A percentile compares a stretch with the other conserved stretches of the same genome.
phyloP scores from a whole-genome alignment of 2,113 vertebrate genomes.

The Halichoeres trimaculatus region DNA sequence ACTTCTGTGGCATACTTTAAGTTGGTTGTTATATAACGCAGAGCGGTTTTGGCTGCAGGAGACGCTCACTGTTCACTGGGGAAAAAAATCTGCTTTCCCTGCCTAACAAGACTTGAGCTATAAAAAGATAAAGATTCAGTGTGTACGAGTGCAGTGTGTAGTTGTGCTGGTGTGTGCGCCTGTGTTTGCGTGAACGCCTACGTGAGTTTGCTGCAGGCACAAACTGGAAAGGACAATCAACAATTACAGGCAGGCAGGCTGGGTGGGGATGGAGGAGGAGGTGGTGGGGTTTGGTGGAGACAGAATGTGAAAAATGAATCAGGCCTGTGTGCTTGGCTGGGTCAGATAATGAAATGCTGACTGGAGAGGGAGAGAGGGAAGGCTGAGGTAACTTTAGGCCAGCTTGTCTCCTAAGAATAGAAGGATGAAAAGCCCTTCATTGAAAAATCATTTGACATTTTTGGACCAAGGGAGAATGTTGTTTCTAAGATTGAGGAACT shows the following conservation, averaged over 20 bases:
- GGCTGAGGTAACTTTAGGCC: slow-evolving; percentile 60
- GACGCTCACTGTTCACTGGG: slow-evolving; percentile 50
- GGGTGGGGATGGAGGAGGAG: slow-evolving; percentile 42
- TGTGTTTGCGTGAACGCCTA: slow-evolving; percentile 16
- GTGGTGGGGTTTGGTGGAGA: slow-evolving; percentile 29
- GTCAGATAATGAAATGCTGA: slow-evolving; percentile 88
- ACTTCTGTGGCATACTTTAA: slow-evolving; percentile 38
- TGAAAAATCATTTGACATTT: background rate
- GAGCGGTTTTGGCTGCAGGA: slow-evolving; percentile 54
- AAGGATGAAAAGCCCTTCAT: slow-evolving; percentile 11
- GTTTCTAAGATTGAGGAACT: background rate
- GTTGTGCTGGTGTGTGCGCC: slow-evolving; percentile 11
- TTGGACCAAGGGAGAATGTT: background rate
- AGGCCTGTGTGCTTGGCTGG: slow-evolving; percentile 84
- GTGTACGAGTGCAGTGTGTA: slow-evolving; percentile 25
- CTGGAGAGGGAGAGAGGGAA: slow-evolving; percentile 66
- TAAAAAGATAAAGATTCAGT: slow-evolving; percentile 60
- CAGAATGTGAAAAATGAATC: slow-evolving; percentile 74
- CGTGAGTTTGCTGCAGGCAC: slow-evolving; percentile 53
- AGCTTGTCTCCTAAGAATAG: slow-evolving; percentile 42
- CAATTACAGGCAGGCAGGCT: slow-evolving; percentile 57
- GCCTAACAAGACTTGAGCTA: slow-evolving; percentile 66
- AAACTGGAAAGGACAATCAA: slow-evolving; percentile 65
- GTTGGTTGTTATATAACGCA: slow-evolving; percentile 61
- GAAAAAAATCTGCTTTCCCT: slow-evolving; percentile 57